phyloP scores from a whole-genome alignment of 2,113 vertebrate species.

The Marmota monax region DNA sequence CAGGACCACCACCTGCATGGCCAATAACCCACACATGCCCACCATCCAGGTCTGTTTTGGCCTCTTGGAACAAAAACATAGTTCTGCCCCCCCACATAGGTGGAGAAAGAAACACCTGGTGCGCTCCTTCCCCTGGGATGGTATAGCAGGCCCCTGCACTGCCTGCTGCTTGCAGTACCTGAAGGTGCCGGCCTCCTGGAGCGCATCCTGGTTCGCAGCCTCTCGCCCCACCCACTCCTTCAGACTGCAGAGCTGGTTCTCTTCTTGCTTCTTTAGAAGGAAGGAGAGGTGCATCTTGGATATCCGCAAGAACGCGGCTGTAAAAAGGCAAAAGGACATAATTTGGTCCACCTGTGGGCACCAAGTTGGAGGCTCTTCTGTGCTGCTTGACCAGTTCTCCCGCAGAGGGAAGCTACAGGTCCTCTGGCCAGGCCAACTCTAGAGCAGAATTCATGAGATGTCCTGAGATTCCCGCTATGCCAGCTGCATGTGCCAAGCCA shows the following conservation, averaged over 20 bases:
- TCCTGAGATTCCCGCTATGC: fast-evolving
- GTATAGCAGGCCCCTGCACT: no score
- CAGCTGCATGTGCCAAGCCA: no score
- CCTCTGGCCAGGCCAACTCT: not conserved
- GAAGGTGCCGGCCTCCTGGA: constrained; percentile 98
- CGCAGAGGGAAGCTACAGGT: fast-evolving
- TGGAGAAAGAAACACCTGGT: fast-evolving
- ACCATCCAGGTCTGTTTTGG: no score
- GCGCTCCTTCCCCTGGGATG: fast-evolving
- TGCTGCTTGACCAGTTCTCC: no score
- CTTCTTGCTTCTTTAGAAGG: constrained; percentile 90
- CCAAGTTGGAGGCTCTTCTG: fast-evolving
- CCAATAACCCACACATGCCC: no score
- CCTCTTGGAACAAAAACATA: fast-evolving
- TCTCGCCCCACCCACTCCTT: constrained; percentile 93
- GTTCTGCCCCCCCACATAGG: no score
- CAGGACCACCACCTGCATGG: no score
- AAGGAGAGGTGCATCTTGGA: constrained; percentile 55
- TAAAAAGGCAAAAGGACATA: fast-evolving
- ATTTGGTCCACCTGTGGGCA: fast-evolving
- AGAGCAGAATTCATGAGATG: not conserved
- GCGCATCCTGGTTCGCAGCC: constrained; percentile 92
- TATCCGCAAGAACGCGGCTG: constrained; percentile 91
- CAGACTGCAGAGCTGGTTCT: constrained; percentile 67
- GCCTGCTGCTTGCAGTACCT: constrained; percentile 85